These are phyloP conservation scores for Podarcis muralis DNA, from an alignment of 2,113 vertebrate genomes.

Conservation along the genomic window DNA sequence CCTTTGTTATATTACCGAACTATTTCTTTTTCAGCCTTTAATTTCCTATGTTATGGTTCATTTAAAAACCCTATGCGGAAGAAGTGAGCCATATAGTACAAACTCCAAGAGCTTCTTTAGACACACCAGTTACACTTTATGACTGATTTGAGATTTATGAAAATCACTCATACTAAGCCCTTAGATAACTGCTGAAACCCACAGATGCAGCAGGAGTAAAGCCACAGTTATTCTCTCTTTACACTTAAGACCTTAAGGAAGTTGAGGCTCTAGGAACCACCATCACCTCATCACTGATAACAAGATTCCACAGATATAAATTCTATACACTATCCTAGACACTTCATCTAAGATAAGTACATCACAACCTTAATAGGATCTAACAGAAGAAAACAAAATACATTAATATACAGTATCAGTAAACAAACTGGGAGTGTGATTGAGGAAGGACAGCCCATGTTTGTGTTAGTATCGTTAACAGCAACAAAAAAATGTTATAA, in stretches of 20 bases:
- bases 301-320: not conserved
- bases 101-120: not conserved
- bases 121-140: not conserved
- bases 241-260: not conserved
- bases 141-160: not conserved
- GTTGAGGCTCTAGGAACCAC: too few species aligned
- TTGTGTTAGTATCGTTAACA: not conserved
- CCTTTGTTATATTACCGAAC: not conserved
- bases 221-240: not conserved
- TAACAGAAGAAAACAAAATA: constrained; percentile 27
- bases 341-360: constrained; percentile 8
- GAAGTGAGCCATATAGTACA: not conserved
- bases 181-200: not conserved
- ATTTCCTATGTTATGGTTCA: not conserved
- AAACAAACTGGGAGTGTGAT: not conserved
- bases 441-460: not conserved
- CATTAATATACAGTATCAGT: not conserved
- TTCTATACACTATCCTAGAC: constrained; percentile 2
- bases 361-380: constrained; percentile 13
- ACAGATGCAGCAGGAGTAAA: not conserved
- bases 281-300: not conserved
- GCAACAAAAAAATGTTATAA: not conserved
- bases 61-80: not conserved
- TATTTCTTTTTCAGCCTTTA: not conserved
- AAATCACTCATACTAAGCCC: not conserved